Evolutionary conservation across 2,888 invertebrate genomes (phyloP).

Genomic region (Molorchus minor): DNA sequence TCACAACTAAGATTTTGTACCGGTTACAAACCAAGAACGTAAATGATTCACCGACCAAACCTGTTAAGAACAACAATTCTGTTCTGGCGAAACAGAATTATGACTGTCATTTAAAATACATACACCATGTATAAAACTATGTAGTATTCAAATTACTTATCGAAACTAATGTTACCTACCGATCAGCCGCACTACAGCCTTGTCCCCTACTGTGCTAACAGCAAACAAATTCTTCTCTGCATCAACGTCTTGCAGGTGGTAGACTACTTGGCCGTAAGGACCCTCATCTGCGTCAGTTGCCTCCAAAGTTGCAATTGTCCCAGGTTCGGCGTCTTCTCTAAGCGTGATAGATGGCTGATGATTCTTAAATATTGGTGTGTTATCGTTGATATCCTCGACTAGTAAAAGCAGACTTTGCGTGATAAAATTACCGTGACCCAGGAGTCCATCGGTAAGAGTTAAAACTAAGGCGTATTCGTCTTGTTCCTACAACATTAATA

Average conservation of each 20-base stretch:
- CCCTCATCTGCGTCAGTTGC: conserved; percentile 92
- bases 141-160: too few relatives aligned
- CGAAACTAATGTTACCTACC: conserved; percentile 62
- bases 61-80: too few relatives aligned
- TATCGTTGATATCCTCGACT: conserved; percentile 93
- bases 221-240: conserved; percentile 80
- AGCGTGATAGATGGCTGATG: conserved; percentile 85
- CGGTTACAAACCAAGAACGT: too few relatives aligned
- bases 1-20: too few relatives aligned
- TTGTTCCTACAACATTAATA: conserved; percentile 69
- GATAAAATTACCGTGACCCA: conserved; percentile 87
- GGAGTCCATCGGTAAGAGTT: conserved; percentile 86
- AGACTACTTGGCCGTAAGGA: conserved; percentile 91
- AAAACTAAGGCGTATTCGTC: conserved; percentile 90
- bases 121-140: too few relatives aligned
- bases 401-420: conserved; percentile 88
- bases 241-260: conserved; percentile 83
- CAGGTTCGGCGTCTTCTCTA: conserved; percentile 80
- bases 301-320: conserved; percentile 81
- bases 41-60: too few relatives aligned
- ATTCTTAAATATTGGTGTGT: conserved; percentile 86
- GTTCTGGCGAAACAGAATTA: too few relatives aligned
- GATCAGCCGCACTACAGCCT: conserved; percentile 81
- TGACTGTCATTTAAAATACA: too few relatives aligned
- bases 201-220: conserved; percentile 84